Percentiles rank a stretch among this genome's conserved stretches.
These are phyloP conservation scores for Lapara coniferarum DNA, from an alignment of 2,888 invertebrate species.

Conservation along the genomic window DNA sequence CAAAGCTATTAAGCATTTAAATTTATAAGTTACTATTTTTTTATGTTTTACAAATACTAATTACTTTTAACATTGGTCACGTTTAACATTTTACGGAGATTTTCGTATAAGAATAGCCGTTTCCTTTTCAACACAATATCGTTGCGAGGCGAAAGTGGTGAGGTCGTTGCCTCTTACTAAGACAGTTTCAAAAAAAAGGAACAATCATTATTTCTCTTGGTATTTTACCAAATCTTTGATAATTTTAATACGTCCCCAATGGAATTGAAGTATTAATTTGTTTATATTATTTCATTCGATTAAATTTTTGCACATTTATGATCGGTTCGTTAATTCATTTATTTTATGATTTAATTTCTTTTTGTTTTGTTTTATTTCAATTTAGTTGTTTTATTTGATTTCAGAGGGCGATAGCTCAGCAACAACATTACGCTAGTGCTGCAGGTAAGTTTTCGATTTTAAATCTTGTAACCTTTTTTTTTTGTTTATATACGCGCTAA, in stretches of 20 bases:
- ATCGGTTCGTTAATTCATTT: constrained; percentile 13
- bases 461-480: neutral
- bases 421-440: constrained; percentile 82
- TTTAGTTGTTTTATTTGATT: constrained; percentile 61
- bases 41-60: too few species aligned
- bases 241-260: neutral
- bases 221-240: neutral
- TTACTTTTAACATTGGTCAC: neutral
- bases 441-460: constrained; percentile 77
- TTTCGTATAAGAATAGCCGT: neutral
- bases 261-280: neutral
- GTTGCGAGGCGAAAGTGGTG: neutral
- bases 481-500: neutral
- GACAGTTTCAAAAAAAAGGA: neutral
- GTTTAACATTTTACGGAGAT: too few species aligned
- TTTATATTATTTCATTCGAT: constrained; percentile 3
- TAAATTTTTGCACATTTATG: neutral
- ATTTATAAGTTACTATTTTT: too few species aligned
- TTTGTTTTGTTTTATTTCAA: constrained; percentile 26
- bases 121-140: neutral
- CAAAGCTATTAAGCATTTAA: neutral
- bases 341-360: constrained; percentile 25
- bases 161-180: neutral
- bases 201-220: neutral
- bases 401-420: constrained; percentile 87